Evolutionary conservation across 1,140 invertebrate species (phyloP).

Genomic region (Ostrea denselamellosa): DNA sequence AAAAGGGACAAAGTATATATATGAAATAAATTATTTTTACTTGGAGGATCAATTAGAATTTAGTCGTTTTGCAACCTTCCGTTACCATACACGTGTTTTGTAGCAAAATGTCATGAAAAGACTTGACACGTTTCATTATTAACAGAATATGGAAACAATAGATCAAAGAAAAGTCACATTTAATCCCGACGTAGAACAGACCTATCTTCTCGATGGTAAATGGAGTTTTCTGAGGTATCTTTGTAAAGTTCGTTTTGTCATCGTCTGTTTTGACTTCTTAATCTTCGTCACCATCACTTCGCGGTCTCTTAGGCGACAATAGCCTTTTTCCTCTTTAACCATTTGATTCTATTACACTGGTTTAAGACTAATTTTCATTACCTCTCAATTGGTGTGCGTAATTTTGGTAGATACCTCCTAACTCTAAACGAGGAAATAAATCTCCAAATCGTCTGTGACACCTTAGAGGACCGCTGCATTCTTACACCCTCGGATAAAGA

Average conservation of each 20-base stretch:
- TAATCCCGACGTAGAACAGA: constrained; percentile 44
- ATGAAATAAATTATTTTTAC: neutral
- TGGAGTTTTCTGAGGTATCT: constrained; percentile 59
- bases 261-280: neutral
- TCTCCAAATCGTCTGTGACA: constrained; percentile 52
- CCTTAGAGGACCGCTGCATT: constrained; percentile 51
- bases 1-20: neutral
- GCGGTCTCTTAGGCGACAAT: too few species aligned
- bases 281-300: neutral
- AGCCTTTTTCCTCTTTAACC: too few species aligned
- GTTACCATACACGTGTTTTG: neutral
- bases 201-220: constrained; percentile 50
- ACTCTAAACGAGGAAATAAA: constrained; percentile 57
- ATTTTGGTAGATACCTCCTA: constrained; percentile 50
- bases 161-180: constrained; percentile 45
- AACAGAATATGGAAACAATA: constrained; percentile 36
- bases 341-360: too few species aligned
- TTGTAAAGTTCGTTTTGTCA: neutral
- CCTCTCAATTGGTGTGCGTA: neutral
- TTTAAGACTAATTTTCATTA: too few species aligned
- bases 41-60: neutral
- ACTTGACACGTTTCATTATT: neutral
- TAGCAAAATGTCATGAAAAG: neutral
- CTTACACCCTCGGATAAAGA: constrained; percentile 50
- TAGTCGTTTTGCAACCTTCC: neutral